Evolutionary conservation across 2,797 vertebrate species (phyloP), one percentile per base, ranked within the genome.

Genomic region (Eospalax fontanierii): DNA sequence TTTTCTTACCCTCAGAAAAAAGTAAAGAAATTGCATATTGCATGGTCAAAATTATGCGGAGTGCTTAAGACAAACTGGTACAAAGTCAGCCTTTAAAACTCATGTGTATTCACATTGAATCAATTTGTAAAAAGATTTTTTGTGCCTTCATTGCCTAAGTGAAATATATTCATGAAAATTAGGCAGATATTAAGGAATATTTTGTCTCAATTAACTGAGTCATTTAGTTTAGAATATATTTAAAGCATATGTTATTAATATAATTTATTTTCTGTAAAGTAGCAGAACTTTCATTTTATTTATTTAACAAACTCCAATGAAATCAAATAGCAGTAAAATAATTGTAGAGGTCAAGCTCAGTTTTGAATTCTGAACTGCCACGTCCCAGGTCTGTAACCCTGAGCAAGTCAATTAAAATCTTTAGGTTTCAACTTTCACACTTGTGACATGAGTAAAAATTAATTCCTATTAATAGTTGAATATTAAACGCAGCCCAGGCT

Each of bases 261-360:
- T 86, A 94, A 93, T 92, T 89, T 93, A 93, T 61, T 94, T 93
- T 87, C 87, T 87, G 71, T 88, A 89, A 94, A 93, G 91, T 89
- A 96, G 40, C 4, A 87, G 68, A 28, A 38, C 81, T 78, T 93
- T 89, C 83, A 88, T 92, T 93, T 91, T 90, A 92, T 96, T 95
- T 95, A 87, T 94, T 92, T 93, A 79, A 92, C 80, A 96, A 96
- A 74, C 40, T 89, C 46, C 30, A 89, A 30, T 87, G 70, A 93
- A 78, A 43, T 84, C 46, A 87, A 95, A 90, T 4, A 88, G 15
- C 66, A 54, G 50, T 63, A 9, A 26, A 94, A 74, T 92, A 73
- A 95, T 95, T 92, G 35, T 59, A 83, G 96, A 96, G 65, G 46
- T 94, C 75, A 80, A 73, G 38, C 35, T 94, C 43, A 40, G 19